A percentile compares a stretch with the other conserved stretches of the same genome.
phyloP scores from a whole-genome alignment of 2,113 vertebrate genomes.

The Heliornis fulica region DNA sequence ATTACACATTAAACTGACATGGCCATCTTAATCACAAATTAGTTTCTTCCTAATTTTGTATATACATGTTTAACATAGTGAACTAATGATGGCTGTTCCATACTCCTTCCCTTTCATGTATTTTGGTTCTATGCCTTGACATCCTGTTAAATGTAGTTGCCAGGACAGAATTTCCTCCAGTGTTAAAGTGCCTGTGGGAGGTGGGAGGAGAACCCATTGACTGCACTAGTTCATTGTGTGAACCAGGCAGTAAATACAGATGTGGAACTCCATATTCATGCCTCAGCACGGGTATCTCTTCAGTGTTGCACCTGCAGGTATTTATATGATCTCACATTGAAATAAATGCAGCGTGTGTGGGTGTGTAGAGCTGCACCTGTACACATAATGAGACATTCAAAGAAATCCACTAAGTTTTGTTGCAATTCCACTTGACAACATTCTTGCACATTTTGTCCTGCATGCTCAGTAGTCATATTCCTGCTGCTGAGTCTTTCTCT shows the following conservation, averaged over 20 bases:
- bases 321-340: constrained; percentile 38
- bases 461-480: neutral
- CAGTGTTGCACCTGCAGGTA: constrained; percentile 45
- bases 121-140: neutral
- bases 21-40: neutral
- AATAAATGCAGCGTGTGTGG: constrained; percentile 13
- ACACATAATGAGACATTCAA: constrained; percentile 6
- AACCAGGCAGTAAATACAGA: constrained; percentile 40
- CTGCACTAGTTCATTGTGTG: neutral
- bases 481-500: neutral
- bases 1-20: neutral
- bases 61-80: neutral
- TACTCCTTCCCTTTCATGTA: neutral
- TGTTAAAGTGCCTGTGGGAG: neutral
- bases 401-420: constrained; percentile 17
- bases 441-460: neutral
- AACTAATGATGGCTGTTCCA: neutral
- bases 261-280: constrained; percentile 57
- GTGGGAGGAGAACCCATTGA: neutral
- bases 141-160: neutral
- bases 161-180: neutral
- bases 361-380: constrained; percentile 53
- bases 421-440: neutral
- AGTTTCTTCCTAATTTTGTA: neutral
- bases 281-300: constrained; percentile 36